A percentile compares a stretch with the other conserved stretches of the same genome.
Conservation (phyloP, 2,888 invertebrate genomes). For the Spisula solida region DNA sequence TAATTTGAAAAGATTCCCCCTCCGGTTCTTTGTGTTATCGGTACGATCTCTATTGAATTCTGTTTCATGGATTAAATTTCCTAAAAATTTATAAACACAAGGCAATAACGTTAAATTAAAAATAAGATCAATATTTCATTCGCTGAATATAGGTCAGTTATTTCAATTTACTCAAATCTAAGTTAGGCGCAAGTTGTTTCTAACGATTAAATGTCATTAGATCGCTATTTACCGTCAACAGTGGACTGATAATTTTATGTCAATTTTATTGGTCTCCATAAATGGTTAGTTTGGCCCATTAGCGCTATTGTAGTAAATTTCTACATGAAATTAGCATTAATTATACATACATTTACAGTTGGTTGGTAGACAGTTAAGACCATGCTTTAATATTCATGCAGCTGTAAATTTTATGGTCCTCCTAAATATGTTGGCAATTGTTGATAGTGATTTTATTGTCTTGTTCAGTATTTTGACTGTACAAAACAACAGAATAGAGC, state of each 20-base stretch:
- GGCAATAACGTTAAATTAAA: not conserved
- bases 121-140: conserved; percentile 12
- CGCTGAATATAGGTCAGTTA: not conserved
- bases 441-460: conserved; percentile 13
- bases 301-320: not conserved
- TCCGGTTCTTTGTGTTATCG: not conserved
- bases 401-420: not conserved
- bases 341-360: not conserved
- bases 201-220: not conserved
- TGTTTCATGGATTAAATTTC: conserved; percentile 11
- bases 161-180: not conserved
- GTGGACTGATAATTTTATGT: not conserved
- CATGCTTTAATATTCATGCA: not conserved
- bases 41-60: not conserved
- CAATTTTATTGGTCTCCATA: conserved; percentile 16
- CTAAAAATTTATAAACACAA: not conserved
- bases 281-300: not conserved
- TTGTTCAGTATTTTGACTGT: not conserved
- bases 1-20: not conserved
- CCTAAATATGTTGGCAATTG: not conserved
- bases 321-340: not conserved
- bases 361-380: not conserved
- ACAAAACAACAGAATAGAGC: not conserved
- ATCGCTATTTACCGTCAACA: not conserved
- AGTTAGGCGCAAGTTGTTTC: not conserved